phyloP scores from a whole-genome alignment of 2,797 vertebrate genomes.

The Phrynocephalus guinanensis region DNA sequence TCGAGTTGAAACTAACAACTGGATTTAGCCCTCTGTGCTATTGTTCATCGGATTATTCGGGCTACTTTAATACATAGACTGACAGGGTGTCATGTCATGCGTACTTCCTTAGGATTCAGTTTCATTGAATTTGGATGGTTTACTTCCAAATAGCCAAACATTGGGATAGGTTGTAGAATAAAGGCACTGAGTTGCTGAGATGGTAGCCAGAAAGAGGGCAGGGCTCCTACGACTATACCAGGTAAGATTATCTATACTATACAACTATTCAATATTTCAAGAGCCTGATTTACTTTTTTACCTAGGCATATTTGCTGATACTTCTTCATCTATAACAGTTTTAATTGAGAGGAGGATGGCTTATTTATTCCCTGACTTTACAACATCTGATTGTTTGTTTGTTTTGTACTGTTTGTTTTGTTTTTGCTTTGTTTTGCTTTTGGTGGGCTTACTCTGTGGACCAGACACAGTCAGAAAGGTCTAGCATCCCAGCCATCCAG shows the following conservation, averaged over 20 bases:
- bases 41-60: neutral
- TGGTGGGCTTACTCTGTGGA: no score
- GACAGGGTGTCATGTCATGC: neutral
- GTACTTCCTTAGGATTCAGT: neutral
- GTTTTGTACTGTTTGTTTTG: no score
- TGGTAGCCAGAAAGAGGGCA: neutral
- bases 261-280: neutral
- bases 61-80: neutral
- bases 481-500: neutral
- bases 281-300: neutral
- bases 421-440: neutral
- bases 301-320: neutral
- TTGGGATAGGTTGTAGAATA: neutral
- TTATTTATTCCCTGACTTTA: neutral
- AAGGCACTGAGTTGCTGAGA: neutral
- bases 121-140: neutral
- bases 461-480: neutral
- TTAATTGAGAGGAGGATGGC: neutral
- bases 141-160: neutral
- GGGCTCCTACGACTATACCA: neutral
- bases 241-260: neutral
- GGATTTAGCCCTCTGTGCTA: neutral
- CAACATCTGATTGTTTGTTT: no score
- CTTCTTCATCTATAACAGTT: neutral
- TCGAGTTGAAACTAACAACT: no score